Evolutionary conservation across 2,888 invertebrate genomes (phyloP), one percentile per base, ranked within the genome.

Genomic region (Xestia ashworthii): DNA sequence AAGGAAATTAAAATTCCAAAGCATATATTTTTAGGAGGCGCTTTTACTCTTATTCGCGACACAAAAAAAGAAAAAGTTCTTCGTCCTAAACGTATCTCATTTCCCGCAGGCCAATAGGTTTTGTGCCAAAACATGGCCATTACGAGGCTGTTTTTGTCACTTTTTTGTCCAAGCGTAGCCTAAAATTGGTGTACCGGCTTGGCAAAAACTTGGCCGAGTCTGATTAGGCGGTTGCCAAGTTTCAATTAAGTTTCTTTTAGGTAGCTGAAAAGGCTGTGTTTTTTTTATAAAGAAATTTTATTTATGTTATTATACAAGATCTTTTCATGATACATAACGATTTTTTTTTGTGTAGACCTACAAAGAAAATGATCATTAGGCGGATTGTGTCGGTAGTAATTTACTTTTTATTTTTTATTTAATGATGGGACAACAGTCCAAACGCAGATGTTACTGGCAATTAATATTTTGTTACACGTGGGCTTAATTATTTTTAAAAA

Each of bases 51-150:
- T 6, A n/a, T 68, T 68, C 6, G 55, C 9, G n/a, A 1, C 14
- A 48, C 32, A 62, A 22, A 66, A 55, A 85, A 75, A 71, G 41
- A 65, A 46, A 77, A 74, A 67, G 32, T 50, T 60, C 6, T 38
- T 38, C n/a, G 60, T 6, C 22, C 41, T 73, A 58, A 75, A 64
- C 65, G 66, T 78, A 67, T 74, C 76, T 76, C 67, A 58, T 73
- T 87, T 72, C 64, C 71, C 65, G 46, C 74, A 84, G 62, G 60
- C 73, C 60, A 69, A 70, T 69, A 79, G 79, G 70, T 75, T 85
- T 86, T 74, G 72, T 78, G 81, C 76, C 78, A 81, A 80, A 86
- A 88, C 80, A 88, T 44, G 19, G 65, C 72, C 73, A 76, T 83
- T 80, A 82, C 71, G 41, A 16, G 16, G 50, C 69, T 48, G 71